Conservation (phyloP, 2,797 vertebrate genomes). For the Enteromius mattozi region DNA sequence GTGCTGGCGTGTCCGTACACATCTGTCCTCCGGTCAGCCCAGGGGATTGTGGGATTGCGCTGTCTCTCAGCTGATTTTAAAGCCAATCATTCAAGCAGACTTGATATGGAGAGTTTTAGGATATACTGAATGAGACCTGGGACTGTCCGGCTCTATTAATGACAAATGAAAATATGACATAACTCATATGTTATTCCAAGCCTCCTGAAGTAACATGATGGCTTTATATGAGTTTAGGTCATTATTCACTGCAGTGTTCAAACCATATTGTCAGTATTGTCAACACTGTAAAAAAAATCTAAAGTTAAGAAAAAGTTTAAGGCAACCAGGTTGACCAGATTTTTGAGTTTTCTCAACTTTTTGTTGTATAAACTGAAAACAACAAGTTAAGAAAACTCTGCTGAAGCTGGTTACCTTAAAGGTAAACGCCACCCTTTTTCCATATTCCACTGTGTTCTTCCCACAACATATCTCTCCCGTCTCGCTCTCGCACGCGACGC, state of each 20-base stretch:
- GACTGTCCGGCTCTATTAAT: background rate
- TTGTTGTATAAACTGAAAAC: too few species aligned
- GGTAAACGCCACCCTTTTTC: too few species aligned
- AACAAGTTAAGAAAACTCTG: too few species aligned
- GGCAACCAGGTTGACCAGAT: too few species aligned
- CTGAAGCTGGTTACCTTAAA: too few species aligned
- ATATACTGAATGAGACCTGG: background rate
- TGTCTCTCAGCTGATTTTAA: background rate
- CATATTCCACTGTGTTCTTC: too few species aligned
- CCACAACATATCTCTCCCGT: too few species aligned
- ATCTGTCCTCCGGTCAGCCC: background rate
- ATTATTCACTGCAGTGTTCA: background rate
- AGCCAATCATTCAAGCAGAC: background rate
- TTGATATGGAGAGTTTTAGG: background rate
- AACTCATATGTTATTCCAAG: background rate
- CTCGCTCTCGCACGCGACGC: too few species aligned
- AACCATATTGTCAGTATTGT: too few species aligned
- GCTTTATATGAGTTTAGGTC: background rate
- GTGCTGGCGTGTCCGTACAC: background rate
- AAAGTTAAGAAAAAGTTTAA: too few species aligned
- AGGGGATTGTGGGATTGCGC: background rate
- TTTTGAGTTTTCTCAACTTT: too few species aligned
- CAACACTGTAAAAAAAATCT: background rate
- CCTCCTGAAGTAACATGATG: background rate
- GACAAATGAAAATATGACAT: background rate